phyloP scores from a whole-genome alignment of 2,888 invertebrate species.

The Hyposoter dolosus region DNA sequence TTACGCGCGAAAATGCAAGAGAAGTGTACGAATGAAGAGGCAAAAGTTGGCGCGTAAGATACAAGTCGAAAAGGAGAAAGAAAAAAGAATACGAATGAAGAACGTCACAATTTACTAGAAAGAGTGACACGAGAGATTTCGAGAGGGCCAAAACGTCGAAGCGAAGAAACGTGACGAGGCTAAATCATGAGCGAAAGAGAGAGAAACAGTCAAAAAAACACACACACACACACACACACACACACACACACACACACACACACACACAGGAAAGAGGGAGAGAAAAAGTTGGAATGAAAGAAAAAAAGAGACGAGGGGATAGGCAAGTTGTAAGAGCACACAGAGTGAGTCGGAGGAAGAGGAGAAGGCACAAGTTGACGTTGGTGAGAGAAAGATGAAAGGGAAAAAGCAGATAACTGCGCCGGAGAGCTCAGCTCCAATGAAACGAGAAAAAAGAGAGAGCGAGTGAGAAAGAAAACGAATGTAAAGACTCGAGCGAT shows the following conservation, averaged over 20 bases:
- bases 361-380: not conserved
- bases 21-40: not conserved
- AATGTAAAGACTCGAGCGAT: constrained; percentile 22
- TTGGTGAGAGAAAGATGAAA: constrained; percentile 39
- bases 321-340: constrained; percentile 22
- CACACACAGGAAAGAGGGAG: constrained; percentile 8
- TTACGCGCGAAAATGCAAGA: constrained; percentile 34
- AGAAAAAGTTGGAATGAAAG: constrained; percentile 27
- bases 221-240: not conserved
- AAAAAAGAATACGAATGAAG: not conserved
- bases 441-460: constrained; percentile 42
- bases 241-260: not conserved
- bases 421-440: constrained; percentile 7
- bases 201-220: not conserved
- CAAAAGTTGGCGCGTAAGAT: not conserved
- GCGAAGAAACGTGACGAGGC: constrained; percentile 44
- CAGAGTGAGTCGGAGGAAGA: constrained; percentile 53
- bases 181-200: constrained; percentile 29
- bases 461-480: constrained; percentile 42
- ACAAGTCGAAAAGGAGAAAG: constrained; percentile 1
- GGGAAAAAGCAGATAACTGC: constrained; percentile 35
- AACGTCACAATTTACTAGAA: constrained; percentile 32
- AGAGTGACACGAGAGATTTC: constrained; percentile 49
- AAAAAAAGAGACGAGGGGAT: constrained; percentile 48
- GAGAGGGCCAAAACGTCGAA: constrained; percentile 53